Base-by-base conservation (phyloP, 1,140 invertebrate species). In the Tetraneura akinire region DNA sequence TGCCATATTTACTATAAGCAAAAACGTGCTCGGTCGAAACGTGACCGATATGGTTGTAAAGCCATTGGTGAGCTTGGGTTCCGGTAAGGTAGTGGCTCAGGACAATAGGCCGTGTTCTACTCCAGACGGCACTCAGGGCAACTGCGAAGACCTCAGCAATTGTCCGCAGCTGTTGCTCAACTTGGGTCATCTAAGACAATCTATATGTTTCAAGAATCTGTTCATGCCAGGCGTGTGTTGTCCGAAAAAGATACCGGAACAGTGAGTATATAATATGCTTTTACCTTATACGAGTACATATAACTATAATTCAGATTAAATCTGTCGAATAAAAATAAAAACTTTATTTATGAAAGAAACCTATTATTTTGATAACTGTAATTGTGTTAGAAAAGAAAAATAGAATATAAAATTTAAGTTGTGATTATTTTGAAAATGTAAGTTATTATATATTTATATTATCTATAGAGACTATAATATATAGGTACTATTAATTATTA, bases 221-320 rank as follows among this genome's bases (percentile, higher is more conserved):
- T 95, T 96, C 83, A 92, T 95, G 3, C 95, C 95, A 3, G 95
- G 94, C 21, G 94, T 96, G 3, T 97, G 95, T 84, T 96, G 95
- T 86, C 94, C 94, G 0, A 82, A 88, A 81, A 86, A 90, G 81
- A 80, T 81, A 3, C 83, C 76, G 5, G 80, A 82, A 66, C 37
- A 23, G 82, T 82, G 32, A 82, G 81, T 82, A 81, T 18, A 3
- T 23, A 60, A 11, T 45, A 32, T 37, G n/a, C n/a, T n/a, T n/a
- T 32, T 29, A 18, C 8, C 14, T 62, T 29, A 29, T n/a, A n/a
- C n/a, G n/a, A 62, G 32, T 29, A 57, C 23, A 4, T 18, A 62
- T 0, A 32, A 10, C 29, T 4, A 57, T 21, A 23, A 57, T 57
- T 13, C 14, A 23, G 5, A 57, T 26, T 26, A n/a, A n/a, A n/a